Conservation (phyloP, 1,140 invertebrate species). For the Magallana ariakensis region DNA sequence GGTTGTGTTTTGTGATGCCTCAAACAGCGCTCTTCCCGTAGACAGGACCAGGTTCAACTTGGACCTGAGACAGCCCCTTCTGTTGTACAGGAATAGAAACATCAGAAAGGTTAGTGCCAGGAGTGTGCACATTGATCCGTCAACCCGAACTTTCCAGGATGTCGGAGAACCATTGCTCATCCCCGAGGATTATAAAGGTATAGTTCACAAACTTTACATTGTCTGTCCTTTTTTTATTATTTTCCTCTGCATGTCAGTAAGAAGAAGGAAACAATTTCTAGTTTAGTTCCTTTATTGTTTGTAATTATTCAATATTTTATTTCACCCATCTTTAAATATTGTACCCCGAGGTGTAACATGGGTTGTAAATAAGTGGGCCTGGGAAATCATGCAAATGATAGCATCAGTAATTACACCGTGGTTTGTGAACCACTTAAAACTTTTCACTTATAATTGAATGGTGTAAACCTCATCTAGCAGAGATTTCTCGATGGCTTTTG, state of each 20-base stretch:
- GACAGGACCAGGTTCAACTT: slow-evolving; percentile 61
- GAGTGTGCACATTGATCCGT: slow-evolving; percentile 56
- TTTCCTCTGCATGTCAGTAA: too few species aligned
- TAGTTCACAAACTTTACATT: background rate
- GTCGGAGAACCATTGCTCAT: slow-evolving; percentile 68
- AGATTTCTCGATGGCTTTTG: too few species aligned
- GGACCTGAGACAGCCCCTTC: slow-evolving; percentile 67
- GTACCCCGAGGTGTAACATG: background rate
- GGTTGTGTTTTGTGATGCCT: slow-evolving; percentile 65
- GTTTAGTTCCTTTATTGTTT: too few species aligned
- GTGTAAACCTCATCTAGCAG: too few species aligned
- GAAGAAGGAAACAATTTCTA: too few species aligned
- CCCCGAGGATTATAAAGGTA: slow-evolving; percentile 74
- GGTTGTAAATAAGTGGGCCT: background rate
- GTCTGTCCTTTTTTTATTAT: too few species aligned
- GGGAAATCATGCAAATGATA: background rate
- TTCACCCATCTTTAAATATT: background rate
- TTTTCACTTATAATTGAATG: too few species aligned
- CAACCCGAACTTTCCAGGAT: slow-evolving; percentile 53
- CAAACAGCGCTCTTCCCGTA: slow-evolving; percentile 48
- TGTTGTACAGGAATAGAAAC: slow-evolving; percentile 68
- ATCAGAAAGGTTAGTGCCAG: slow-evolving; percentile 68
- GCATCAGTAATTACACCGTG: background rate
- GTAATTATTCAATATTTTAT: too few species aligned
- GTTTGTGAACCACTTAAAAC: background rate